Base-by-base conservation (phyloP, 2,797 vertebrate genomes). In the Sciurus vulgaris region DNA sequence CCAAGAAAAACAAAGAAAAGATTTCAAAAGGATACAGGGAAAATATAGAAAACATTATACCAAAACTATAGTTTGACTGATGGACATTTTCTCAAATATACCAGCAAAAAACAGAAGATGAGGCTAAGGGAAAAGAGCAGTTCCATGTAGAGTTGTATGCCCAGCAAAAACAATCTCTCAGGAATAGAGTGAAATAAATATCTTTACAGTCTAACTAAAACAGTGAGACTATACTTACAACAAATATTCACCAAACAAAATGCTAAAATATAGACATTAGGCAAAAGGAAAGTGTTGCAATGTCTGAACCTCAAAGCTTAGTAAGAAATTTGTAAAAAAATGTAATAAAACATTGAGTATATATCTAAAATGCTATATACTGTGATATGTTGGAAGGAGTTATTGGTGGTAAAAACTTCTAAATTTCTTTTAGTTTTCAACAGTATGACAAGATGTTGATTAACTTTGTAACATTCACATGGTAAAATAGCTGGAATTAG, bases 401-500 rank as follows among this genome's bases (percentile, higher is more conserved):
- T 41, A 79, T 30, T 78, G 12, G 28, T 49, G 9, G 28, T 38
- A 61, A 69, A 35, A 18, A 79, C 2, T 70, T 56, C 33, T 49
- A 59, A 69, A 44, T 70, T 85, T 67, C 35, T 54, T 61, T 77
- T 70, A 72, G 28, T 86, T 86, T 79, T 47, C 8, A 79, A 26
- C 11, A 87, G 51, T 51, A 87, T 61, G 18, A 41, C 51, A 72
- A 70, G 26, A 72, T 56, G 63, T 51, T 76, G 6, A 76, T 59
- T 38, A 86, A 72, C 33, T 79, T 33, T 86, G 35, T 67, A 72
- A 86, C 67, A 77, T n/a, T 86, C 33, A 86, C 63, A 79, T 86
- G 24, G 59, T 38, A 61, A 79, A 59, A 49, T 24, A 77, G 18
- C 51, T 79, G 3, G 41, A 49, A 49, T 61, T 72, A 87, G n/a